Base-by-base conservation (phyloP, 2,888 invertebrate genomes). In the Drosophila gaucha region DNA sequence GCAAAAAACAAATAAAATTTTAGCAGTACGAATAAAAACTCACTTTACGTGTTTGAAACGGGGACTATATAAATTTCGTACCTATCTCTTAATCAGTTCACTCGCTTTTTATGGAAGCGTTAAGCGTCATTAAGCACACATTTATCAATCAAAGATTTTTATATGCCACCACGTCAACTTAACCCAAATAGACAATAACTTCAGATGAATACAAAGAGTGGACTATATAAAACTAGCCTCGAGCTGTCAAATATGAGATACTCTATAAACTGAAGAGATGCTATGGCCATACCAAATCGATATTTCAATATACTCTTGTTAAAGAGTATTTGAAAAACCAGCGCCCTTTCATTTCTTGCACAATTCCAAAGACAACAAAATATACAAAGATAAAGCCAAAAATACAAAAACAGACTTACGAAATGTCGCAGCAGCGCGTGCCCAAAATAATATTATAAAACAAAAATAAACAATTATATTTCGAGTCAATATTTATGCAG, bases 311-410 rank as follows among this genome's bases (percentile, higher is more conserved):
- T 24, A 24, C 5, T 9, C 16, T 12, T 26, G 10, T 3, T 6
- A 3, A n/a, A 35, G 28, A 20, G 43, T 33, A 33, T 18, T 22
- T 36, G 12, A 30, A 22, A 51, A 26, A 8, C 24, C 14, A 41
- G 14, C 16, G 63, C 43, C 64, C 78, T 67, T 74, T 67, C 62
- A 71, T 65, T 74, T 65, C 55, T 62, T 59, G 28, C 55, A 33
- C 47, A 71, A 59, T n/a, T n/a, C n/a, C n/a, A 33, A 22, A 12
- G 16, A 31, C 22, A 33, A 54, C 6, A 33, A 41, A 62, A 18
- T 26, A 14, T 9, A 43, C 10, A 24, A 2, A 49, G 38, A 36
- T 12, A n/a, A 39, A 62, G 33, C 16, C 36, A 18, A 49, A 20
- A 54, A 20, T 20, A 16, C 2, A 20, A 36, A 18, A 24, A 20